These are phyloP conservation scores for Netelia melanura DNA, from an alignment of 2,888 invertebrate species.

Conservation along the genomic window DNA sequence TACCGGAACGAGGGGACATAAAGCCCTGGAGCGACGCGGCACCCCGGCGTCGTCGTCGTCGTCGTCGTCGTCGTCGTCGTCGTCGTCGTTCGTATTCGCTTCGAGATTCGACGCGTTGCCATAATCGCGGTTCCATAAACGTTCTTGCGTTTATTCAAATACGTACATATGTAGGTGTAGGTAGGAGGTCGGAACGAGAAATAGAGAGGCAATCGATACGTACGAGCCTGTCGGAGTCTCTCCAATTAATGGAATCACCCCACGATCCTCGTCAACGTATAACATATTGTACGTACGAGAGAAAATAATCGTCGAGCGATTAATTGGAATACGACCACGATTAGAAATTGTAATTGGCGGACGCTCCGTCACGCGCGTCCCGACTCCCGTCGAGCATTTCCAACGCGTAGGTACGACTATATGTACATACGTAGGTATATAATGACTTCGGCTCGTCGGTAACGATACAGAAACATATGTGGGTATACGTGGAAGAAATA, in stretches of 20 bases:
- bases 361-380: not conserved
- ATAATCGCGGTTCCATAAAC: constrained; percentile 11
- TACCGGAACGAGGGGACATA: constrained; percentile 33
- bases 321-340: not conserved
- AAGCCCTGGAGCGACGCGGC: not conserved
- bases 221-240: not conserved
- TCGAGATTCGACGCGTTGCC: constrained; percentile 50
- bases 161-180: too few relatives aligned
- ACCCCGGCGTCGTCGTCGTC: too few relatives aligned
- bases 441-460: too few relatives aligned
- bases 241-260: not conserved
- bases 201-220: not conserved
- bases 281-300: not conserved
- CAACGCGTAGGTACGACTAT: too few relatives aligned
- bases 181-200: too few relatives aligned
- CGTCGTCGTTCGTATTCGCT: constrained; percentile 45
- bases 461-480: too few relatives aligned
- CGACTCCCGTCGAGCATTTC: too few relatives aligned
- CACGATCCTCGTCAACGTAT: not conserved
- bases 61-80: too few relatives aligned
- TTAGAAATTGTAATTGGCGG: not conserved
- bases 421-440: too few relatives aligned
- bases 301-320: not conserved
- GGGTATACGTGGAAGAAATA: too few relatives aligned
- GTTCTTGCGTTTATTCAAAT: not conserved